A percentile compares a stretch with the other conserved stretches of the same genome.
Evolutionary conservation across 2,888 invertebrate species (phyloP).

Genomic region (Polydrusus tereticollis): DNA sequence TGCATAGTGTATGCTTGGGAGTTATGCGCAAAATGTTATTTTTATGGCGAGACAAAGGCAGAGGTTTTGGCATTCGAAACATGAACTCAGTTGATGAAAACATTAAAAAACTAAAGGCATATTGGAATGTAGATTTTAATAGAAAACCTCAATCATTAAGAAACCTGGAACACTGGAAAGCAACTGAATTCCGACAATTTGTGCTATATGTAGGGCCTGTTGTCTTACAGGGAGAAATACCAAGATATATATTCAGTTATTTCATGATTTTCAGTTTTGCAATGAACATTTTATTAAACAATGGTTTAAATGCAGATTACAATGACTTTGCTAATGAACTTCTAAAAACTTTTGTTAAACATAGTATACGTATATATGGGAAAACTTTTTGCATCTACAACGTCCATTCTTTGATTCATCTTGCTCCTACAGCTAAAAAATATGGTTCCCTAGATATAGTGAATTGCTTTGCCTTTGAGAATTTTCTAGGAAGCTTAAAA

Average conservation of each 20-base stretch:
- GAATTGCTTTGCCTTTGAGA: slow-evolving; percentile 46
- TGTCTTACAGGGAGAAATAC: slow-evolving; percentile 25
- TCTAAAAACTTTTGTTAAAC: slow-evolving; percentile 42
- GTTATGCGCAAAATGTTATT: slow-evolving; percentile 45
- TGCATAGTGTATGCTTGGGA: slow-evolving; percentile 54
- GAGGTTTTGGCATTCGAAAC: slow-evolving; percentile 1
- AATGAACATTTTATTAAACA: slow-evolving; percentile 33
- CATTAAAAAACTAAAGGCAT: slow-evolving; percentile 20
- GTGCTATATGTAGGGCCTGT: slow-evolving; percentile 42
- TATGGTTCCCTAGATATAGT: slow-evolving; percentile 40
- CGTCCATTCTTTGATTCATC: slow-evolving; percentile 46
- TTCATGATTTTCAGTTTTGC: slow-evolving; percentile 39
- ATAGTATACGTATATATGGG: slow-evolving; percentile 40
- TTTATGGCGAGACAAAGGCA: slow-evolving; percentile 33
- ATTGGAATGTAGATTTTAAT: slow-evolving; percentile 44
- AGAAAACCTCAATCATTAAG: slow-evolving; percentile 44
- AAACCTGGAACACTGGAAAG: slow-evolving; percentile 44
- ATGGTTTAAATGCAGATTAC: slow-evolving; percentile 33
- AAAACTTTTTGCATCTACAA: slow-evolving; percentile 43
- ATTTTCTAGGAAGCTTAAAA: slow-evolving; percentile 40
- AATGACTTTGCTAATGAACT: slow-evolving; percentile 48
- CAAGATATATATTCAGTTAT: slow-evolving; percentile 30
- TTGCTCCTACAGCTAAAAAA: slow-evolving; percentile 41
- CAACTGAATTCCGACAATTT: slow-evolving; percentile 49
- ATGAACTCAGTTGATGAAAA: slow-evolving; percentile 10